phyloP scores from a whole-genome alignment of 2,113 vertebrate genomes.

The Antigone vipio region DNA sequence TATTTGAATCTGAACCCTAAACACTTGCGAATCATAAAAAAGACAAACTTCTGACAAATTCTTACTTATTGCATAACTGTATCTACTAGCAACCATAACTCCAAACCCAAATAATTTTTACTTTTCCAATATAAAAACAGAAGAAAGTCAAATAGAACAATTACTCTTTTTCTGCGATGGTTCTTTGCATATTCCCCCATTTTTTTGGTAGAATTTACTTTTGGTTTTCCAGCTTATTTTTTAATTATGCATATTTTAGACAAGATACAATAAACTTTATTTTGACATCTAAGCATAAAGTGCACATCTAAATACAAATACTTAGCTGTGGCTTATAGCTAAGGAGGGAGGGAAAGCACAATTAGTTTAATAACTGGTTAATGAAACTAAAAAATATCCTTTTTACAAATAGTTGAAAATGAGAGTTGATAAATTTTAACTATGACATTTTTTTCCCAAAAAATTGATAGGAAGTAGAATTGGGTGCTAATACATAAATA shows the following conservation, averaged over 20 bases:
- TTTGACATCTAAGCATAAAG: not conserved
- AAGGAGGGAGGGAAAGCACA: not conserved
- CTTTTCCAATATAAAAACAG: not conserved
- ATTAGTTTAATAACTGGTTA: not conserved
- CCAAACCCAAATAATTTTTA: not conserved
- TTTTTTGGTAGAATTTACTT: not conserved
- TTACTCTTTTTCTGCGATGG: not conserved
- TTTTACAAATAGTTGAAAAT: not conserved
- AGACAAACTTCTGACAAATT: not conserved
- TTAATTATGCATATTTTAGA: not conserved
- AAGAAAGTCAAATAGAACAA: not conserved
- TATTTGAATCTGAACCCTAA: not conserved
- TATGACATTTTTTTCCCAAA: accelerated
- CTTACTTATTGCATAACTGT: not conserved
- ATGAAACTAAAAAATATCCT: not conserved
- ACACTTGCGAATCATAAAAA: not conserved
- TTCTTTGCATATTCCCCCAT: accelerated
- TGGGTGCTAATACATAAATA: not conserved
- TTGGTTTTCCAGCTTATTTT: not conserved
- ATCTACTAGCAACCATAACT: not conserved
- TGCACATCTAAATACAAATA: not conserved
- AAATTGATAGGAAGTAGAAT: not conserved
- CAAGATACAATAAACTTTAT: not conserved
- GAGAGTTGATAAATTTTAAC: not conserved
- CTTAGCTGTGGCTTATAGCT: not conserved